Base-by-base conservation (phyloP, 2,888 invertebrate species). In the Meiosimyza platycephala region DNA sequence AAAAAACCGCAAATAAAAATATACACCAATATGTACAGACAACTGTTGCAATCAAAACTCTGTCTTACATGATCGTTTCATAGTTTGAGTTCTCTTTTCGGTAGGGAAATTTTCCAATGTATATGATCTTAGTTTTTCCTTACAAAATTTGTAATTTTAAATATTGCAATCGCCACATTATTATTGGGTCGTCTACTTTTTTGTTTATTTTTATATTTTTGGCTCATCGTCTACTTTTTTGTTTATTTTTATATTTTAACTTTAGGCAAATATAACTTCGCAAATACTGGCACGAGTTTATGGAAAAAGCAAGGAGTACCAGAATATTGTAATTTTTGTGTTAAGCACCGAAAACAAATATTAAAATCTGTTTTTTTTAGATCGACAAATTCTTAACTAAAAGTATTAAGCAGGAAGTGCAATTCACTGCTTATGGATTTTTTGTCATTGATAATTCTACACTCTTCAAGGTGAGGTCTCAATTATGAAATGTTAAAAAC, bases 351-450 rank as follows among this genome's bases (percentile, higher is more conserved):
- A 71, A 48, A 33, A n/a, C n/a, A 22, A 59, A 50, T 18, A 22
- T 52, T 59, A 13, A 54, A 54, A 54, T 54, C 2, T 13, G 55
- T 11, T 11, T 57, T 13, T 6, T 18, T 75, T 54, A 86, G 86
- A 82, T 86, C 72, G 86, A 87, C 65, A 87, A 87, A 75, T 87
- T 86, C 72, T 76, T 87, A 11, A 87, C 85, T 11, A 87, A 87
- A 74, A 86, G 85, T 77, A 84, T 87, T 48, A 83, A 84, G 64
- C 87, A 87, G 72, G 84, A 86, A 71, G 81, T 85, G 1, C 83
- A 85, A 62, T 87, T 87, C 51, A 86, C 86, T 7, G 87, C 86
- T 5, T 86, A 86, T 69, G 87, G 87, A 9, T 87, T 87, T 74
- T 87, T 87, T 78, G 82, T 83, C 48, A 86, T 87, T 40, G 85